These are phyloP conservation scores for Toxotes jaculatrix DNA, from an alignment of 2,113 vertebrate genomes.

Conservation along the genomic window DNA sequence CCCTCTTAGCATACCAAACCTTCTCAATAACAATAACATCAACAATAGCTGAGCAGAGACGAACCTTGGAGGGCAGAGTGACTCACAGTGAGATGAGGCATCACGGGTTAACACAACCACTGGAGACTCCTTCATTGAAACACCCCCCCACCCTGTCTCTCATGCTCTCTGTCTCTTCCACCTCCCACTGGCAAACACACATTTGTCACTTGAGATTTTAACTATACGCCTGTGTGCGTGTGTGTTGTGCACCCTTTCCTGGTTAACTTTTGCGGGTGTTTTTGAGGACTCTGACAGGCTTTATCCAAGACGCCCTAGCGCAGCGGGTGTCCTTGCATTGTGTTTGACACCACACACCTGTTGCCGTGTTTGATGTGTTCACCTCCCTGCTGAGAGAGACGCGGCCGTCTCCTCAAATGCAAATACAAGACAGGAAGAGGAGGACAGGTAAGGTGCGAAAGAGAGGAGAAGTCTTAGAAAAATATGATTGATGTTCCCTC, in stretches of 20 bases:
- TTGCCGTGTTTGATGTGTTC: conserved; percentile 80
- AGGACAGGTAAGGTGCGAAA: conserved; percentile 64
- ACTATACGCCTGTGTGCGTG: not conserved
- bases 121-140: conserved; percentile 63
- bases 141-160: not conserved
- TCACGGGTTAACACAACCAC: conserved; percentile 75
- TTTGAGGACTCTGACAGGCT: conserved; percentile 75
- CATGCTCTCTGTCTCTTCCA: conserved; percentile 23
- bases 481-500: conserved; percentile 77
- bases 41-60: conserved; percentile 62
- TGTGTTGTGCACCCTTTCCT: conserved; percentile 22
- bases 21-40: conserved; percentile 72
- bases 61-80: conserved; percentile 65
- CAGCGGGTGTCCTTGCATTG: conserved; percentile 76
- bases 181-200: conserved; percentile 47
- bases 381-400: conserved; percentile 60
- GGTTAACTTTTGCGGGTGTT: conserved; percentile 70
- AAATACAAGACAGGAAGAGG: conserved; percentile 68
- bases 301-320: conserved; percentile 70
- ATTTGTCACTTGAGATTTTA: conserved; percentile 56
- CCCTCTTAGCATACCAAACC: conserved; percentile 53
- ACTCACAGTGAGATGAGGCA: conserved; percentile 68
- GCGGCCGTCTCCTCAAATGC: conserved; percentile 76
- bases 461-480: conserved; percentile 71
- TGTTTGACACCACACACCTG: conserved; percentile 82